Evolutionary conservation across 1,140 invertebrate species (phyloP), one percentile per base, ranked within the genome.

Genomic region (Leptonema lineaticorne): DNA sequence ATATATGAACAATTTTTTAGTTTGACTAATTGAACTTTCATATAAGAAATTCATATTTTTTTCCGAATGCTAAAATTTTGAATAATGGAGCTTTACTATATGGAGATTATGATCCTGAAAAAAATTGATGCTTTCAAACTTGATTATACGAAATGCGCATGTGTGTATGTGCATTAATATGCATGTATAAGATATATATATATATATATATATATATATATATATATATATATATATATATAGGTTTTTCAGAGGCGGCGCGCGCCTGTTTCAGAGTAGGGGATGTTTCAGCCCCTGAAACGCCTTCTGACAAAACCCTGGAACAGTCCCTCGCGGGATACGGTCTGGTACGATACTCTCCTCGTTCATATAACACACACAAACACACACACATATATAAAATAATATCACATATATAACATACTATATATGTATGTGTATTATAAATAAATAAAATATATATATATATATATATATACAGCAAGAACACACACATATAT

Each of bases 311-410:
- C 20, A 33, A 22, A 11, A 41, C 62, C 62, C 62, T 45, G 62
- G 62, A 64, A 46, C 62, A 64, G 62, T 64, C 46, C 62, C 62
- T 64, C 62, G 62, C 62, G 62, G 37, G 46, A 53, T 27, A 37
- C 62, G 45, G 62, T 45, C 62, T 64, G 62, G 62, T 64, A 64
- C 62, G 62, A 45, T 64, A 46, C 62, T 64, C 24, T 50, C 45
- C 33, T 50, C 62, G 41, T 14, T 50, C 33, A 30, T 45, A 24
- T 14, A 37, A 45, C 29, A 62, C 22, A 45, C 24, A 53, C 24
- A 1, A 3, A 26, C 48, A 53, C 16, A 53, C 4, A 22, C 11
- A 22, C 22, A 53, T 53, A 20, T 41, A 41, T 41, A 41, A 4
- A n/a, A n/a, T n/a, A n/a, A n/a, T n/a, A n/a, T n/a, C n/a, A n/a